These are phyloP conservation scores for Sinopyrophorus schimmeli DNA, from an alignment of 2,888 invertebrate genomes.

Conservation along the genomic window DNA sequence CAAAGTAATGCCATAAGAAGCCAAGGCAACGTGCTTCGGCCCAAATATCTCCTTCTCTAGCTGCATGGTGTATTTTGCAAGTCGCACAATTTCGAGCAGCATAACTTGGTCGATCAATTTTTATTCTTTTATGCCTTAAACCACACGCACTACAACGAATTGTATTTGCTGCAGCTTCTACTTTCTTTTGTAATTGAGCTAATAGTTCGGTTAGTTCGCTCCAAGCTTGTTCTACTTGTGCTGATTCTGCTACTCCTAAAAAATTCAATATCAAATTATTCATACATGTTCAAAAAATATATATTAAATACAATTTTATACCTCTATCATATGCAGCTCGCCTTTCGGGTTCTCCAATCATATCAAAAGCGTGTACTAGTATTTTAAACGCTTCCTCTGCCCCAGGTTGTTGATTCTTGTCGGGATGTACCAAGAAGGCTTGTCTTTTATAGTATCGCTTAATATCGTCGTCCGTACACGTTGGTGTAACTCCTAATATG, in stretches of 20 bases:
- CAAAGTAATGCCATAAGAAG: slow-evolving; percentile 91
- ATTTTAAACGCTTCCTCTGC: slow-evolving; percentile 97
- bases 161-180: slow-evolving; percentile 92
- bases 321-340: slow-evolving; percentile 52
- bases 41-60: slow-evolving; percentile 96
- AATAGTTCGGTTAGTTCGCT: slow-evolving; percentile 82
- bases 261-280: too few species aligned
- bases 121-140: slow-evolving; percentile 83
- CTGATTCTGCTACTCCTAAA: slow-evolving; percentile 66
- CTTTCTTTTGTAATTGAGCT: slow-evolving; percentile 88
- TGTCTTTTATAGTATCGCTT: slow-evolving; percentile 92
- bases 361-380: slow-evolving; percentile 91
- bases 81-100: slow-evolving; percentile 89
- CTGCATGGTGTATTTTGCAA: slow-evolving; percentile 88
- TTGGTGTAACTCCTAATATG: slow-evolving; percentile 71
- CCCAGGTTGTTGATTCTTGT: slow-evolving; percentile 93
- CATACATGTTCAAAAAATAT: too few species aligned
- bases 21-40: slow-evolving; percentile 87
- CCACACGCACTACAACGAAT: slow-evolving; percentile 95
- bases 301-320: slow-evolving; percentile 39
- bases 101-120: slow-evolving; percentile 85
- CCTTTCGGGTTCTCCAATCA: slow-evolving; percentile 86
- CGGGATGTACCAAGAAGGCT: slow-evolving; percentile 93
- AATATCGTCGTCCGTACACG: slow-evolving; percentile 91
- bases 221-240: slow-evolving; percentile 85